Conservation (phyloP, 1,140 invertebrate genomes). For the Saccostrea glomerata region DNA sequence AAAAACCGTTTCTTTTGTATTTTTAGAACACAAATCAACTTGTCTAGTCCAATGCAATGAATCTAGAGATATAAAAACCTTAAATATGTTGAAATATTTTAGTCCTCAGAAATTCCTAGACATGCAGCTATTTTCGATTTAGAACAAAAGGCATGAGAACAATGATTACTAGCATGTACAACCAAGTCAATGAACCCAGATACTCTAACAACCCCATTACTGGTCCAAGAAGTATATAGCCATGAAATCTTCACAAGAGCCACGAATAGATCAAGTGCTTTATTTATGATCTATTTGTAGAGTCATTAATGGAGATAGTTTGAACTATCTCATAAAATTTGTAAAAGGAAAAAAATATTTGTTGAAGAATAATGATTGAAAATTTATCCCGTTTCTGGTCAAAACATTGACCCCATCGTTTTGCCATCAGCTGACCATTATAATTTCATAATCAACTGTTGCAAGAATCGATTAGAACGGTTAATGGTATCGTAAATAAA, state of each 20-base stretch:
- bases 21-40: no score
- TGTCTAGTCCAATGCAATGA: no score
- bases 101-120: no score
- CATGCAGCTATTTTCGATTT: no score
- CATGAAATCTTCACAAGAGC: not conserved
- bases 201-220: not conserved
- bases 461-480: not conserved
- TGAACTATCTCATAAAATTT: not conserved
- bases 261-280: not conserved
- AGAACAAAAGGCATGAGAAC: no score
- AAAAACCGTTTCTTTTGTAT: no score
- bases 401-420: not conserved
- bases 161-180: not conserved
- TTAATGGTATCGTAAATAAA: slow-evolving; percentile 18
- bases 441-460: not conserved
- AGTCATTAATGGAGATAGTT: not conserved
- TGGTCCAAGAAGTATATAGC: not conserved
- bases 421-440: not conserved
- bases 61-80: no score
- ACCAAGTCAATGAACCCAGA: not conserved
- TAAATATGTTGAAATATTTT: no score
- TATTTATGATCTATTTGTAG: not conserved
- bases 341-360: not conserved
- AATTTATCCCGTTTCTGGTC: not conserved
- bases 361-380: not conserved